Percentiles rank a stretch among this genome's conserved stretches.
phyloP scores from a whole-genome alignment of 2,888 invertebrate species.

The Morinoia aosen region DNA sequence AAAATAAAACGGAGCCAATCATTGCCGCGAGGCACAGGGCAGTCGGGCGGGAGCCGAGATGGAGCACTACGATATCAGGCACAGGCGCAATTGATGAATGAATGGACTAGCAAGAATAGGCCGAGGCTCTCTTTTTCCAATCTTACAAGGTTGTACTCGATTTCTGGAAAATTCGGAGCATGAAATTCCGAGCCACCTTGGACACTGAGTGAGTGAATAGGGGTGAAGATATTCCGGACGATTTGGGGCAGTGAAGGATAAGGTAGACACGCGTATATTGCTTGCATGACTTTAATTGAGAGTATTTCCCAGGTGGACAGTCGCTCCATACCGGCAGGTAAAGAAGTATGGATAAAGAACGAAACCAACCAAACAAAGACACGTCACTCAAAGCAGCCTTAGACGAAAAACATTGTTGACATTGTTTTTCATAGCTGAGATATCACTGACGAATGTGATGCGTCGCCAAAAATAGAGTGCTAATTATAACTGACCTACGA shows the following conservation, averaged over 20 bases:
- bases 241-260: no score
- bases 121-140: not conserved
- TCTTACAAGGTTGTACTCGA: not conserved
- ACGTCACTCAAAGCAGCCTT: not conserved
- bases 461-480: not conserved
- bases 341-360: not conserved
- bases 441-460: not conserved
- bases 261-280: no score
- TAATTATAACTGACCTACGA: no score
- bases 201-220: no score
- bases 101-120: not conserved
- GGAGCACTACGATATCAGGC: not conserved
- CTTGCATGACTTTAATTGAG: no score
- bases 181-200: no score
- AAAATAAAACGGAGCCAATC: not conserved
- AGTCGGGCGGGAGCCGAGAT: not conserved
- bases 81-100: not conserved
- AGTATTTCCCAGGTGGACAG: not conserved
- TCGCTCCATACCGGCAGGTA: not conserved
- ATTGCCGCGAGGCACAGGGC: not conserved
- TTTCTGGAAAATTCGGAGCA: not conserved
- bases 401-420: not conserved
- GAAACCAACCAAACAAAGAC: not conserved
- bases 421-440: not conserved
- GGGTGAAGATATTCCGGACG: no score